These are phyloP conservation scores for Cynopterus brachyotis DNA, from an alignment of 2,113 vertebrate species.

Conservation along the genomic window DNA sequence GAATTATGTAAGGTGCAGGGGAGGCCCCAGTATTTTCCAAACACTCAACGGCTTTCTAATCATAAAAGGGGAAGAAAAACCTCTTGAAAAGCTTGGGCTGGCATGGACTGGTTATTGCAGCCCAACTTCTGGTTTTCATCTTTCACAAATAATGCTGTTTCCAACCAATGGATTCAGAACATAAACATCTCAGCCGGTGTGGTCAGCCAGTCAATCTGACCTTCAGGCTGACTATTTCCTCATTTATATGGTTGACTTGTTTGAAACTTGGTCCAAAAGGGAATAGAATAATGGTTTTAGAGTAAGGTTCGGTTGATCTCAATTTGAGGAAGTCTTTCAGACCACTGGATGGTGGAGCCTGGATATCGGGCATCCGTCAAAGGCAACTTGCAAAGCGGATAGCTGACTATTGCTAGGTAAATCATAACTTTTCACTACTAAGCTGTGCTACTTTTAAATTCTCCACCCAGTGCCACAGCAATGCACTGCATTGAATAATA, in stretches of 20 bases:
- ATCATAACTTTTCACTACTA: slow-evolving; percentile 43
- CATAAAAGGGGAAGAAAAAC: background rate
- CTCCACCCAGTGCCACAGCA: background rate
- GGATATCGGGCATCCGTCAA: slow-evolving; percentile 58
- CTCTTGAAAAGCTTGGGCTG: background rate
- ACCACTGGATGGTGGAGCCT: background rate
- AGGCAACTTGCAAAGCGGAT: slow-evolving; percentile 53
- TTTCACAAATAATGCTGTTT: slow-evolving; percentile 57
- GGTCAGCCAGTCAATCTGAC: slow-evolving; percentile 56
- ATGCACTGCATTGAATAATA: slow-evolving; percentile 27
- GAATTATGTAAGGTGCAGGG: background rate
- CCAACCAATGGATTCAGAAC: slow-evolving; percentile 61
- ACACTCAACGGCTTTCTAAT: background rate
- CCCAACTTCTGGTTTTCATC: slow-evolving; percentile 4
- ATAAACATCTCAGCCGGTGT: slow-evolving; percentile 36
- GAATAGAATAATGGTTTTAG: slow-evolving; percentile 48
- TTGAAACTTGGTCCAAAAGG: slow-evolving; percentile 25
- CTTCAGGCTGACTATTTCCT: slow-evolving; percentile 61
- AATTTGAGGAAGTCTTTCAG: slow-evolving; percentile 55
- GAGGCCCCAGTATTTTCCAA: background rate
- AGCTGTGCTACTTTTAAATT: slow-evolving; percentile 42
- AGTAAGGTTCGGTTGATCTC: slow-evolving; percentile 31
- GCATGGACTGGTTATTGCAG: background rate
- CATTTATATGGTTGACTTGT: slow-evolving; percentile 58
- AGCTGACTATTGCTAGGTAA: slow-evolving; percentile 52